phyloP scores from a whole-genome alignment of 2,888 invertebrate species.

The Drosophila silvestris region DNA sequence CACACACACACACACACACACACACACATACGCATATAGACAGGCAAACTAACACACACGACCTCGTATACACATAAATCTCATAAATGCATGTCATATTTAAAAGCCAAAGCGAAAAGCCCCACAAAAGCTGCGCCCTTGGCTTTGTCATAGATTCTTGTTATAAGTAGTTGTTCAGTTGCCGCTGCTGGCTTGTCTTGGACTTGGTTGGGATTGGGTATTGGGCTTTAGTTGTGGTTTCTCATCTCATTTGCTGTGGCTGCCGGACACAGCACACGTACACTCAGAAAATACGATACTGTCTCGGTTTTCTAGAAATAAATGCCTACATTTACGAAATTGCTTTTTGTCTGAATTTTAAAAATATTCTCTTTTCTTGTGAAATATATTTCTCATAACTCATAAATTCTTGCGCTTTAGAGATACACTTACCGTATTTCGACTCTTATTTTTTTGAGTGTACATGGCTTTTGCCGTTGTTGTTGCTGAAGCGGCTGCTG shows the following conservation, averaged over 20 bases:
- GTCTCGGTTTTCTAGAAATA: neutral
- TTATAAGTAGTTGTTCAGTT: slow-evolving; percentile 54
- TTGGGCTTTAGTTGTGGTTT: slow-evolving; percentile 26
- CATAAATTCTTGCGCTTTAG: neutral
- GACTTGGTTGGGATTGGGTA: slow-evolving; percentile 3
- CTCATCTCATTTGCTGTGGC: slow-evolving; percentile 40
- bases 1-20: slow-evolving; percentile 21
- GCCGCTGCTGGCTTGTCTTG: slow-evolving; percentile 16
- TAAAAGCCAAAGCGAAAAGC: slow-evolving; percentile 69
- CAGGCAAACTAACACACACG: slow-evolving; percentile 6
- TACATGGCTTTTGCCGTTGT: slow-evolving; percentile 28
- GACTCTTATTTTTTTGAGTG: neutral
- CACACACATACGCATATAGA: neutral
- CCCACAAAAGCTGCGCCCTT: slow-evolving; percentile 61
- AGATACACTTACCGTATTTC: neutral
- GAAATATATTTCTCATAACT: neutral
- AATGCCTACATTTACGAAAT: neutral
- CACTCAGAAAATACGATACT: neutral
- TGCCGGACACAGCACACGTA: slow-evolving; percentile 9
- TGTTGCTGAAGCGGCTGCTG: slow-evolving; percentile 45
- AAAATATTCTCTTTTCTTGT: neutral
- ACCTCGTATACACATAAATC: slow-evolving; percentile 55
- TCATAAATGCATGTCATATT: slow-evolving; percentile 81
- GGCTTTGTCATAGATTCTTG: slow-evolving; percentile 63
- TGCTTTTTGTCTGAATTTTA: too few species aligned